phyloP scores from a whole-genome alignment of 2,797 vertebrate genomes.

The Parambassis ranga region DNA sequence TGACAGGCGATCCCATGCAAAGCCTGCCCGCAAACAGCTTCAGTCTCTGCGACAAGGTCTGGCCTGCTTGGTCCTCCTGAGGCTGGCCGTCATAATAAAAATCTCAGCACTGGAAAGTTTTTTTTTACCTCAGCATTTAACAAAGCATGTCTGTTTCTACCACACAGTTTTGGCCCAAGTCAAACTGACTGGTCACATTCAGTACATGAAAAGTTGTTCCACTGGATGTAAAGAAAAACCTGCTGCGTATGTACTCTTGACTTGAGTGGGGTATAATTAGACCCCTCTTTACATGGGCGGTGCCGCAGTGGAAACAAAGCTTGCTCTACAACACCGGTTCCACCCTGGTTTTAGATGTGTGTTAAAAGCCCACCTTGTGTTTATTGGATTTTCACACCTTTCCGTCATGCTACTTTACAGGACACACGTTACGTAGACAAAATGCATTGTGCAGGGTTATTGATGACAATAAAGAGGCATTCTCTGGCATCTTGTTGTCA shows the following conservation, averaged over 20 bases:
- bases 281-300: conserved; percentile 19
- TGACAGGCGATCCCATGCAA: conserved; percentile 13
- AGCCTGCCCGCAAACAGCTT: conserved; percentile 23
- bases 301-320: conserved; percentile 33
- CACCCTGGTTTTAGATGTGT: conserved; percentile 22
- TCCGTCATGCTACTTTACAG: neutral
- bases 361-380: too few relatives aligned
- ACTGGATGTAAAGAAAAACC: conserved; percentile 36
- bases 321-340: neutral
- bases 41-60: conserved; percentile 27
- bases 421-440: too few relatives aligned
- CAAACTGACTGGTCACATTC: conserved; percentile 20
- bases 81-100: conserved; percentile 18
- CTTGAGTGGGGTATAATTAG: conserved; percentile 48
- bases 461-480: neutral
- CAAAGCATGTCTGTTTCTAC: conserved; percentile 50
- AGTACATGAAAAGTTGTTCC: conserved; percentile 13
- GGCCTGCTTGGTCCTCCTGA: neutral
- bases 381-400: neutral
- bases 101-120: conserved; percentile 20
- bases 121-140: conserved; percentile 22
- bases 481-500: too few relatives aligned
- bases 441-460: too few relatives aligned
- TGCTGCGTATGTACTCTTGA: neutral
- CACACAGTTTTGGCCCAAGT: conserved; percentile 25